Evolutionary conservation across 2,797 vertebrate genomes (phyloP).

Genomic region (Dicrostonyx torquatus): DNA sequence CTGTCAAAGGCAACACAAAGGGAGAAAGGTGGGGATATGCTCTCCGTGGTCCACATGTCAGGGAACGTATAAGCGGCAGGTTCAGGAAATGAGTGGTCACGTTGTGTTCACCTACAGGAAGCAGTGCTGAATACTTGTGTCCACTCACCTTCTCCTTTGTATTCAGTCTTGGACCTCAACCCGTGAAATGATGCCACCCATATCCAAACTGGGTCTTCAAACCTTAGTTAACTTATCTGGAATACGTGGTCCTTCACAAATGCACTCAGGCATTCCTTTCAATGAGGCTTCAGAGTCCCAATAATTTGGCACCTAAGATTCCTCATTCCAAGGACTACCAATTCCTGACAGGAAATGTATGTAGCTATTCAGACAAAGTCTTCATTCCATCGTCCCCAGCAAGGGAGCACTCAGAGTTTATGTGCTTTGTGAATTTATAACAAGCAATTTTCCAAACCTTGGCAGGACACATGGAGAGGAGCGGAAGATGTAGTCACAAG

Average conservation of each 20-base stretch:
- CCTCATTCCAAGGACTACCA: neutral
- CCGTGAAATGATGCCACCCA: neutral
- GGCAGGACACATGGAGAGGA: neutral
- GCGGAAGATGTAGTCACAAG: neutral
- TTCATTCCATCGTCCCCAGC: neutral
- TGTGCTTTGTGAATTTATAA: slow-evolving; percentile 16
- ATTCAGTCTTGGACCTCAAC: neutral
- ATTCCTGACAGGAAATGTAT: slow-evolving; percentile 6
- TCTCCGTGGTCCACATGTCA: neutral
- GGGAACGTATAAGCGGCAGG: neutral
- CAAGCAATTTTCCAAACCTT: neutral
- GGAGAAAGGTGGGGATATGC: too few species aligned
- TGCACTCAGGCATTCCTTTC: neutral
- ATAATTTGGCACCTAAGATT: neutral
- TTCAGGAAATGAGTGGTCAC: neutral
- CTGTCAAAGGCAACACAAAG: neutral
- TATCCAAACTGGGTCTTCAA: neutral
- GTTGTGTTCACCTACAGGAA: neutral
- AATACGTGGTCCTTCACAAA: neutral
- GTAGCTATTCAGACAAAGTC: neutral
- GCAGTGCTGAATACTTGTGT: neutral
- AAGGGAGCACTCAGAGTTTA: neutral
- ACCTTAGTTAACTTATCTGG: neutral
- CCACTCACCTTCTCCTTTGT: neutral
- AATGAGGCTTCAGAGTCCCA: neutral